phyloP scores from a whole-genome alignment of 1,140 invertebrate species.

The Scaptomyza pallida region DNA sequence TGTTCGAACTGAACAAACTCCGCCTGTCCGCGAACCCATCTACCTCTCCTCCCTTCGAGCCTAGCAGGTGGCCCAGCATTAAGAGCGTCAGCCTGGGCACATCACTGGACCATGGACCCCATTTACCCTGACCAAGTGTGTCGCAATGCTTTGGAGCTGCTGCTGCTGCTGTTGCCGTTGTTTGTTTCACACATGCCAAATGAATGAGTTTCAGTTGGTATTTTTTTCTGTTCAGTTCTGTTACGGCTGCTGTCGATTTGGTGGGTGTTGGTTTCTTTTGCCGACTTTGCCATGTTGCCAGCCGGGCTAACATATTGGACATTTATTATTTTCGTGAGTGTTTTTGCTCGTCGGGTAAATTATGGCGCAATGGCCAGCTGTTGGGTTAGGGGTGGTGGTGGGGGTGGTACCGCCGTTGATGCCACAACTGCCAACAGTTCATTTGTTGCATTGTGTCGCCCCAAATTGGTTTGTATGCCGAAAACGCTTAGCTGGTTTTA shows the following conservation, averaged over 20 bases:
- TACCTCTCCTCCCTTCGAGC: constrained; percentile 35
- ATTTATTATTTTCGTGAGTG: constrained; percentile 83
- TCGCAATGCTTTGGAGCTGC: constrained; percentile 21
- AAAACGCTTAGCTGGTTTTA: constrained; percentile 43
- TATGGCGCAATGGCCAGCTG: constrained; percentile 41
- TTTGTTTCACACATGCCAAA: constrained; percentile 77
- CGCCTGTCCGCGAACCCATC: constrained; percentile 29
- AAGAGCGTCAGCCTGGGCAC: constrained; percentile 18
- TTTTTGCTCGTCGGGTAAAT: constrained; percentile 79
- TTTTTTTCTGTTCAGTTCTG: constrained; percentile 39
- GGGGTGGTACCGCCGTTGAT: constrained; percentile 5
- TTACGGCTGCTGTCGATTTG: constrained; percentile 57
- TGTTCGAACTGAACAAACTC: constrained; percentile 62
- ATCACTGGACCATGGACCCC: constrained; percentile 34
- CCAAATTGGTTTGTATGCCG: constrained; percentile 33
- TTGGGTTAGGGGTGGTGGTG: too few species aligned
- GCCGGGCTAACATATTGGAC: constrained; percentile 80
- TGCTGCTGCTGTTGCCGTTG: constrained; percentile 45
- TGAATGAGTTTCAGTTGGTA: constrained; percentile 58
- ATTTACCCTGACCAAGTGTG: not conserved
- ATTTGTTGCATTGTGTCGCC: constrained; percentile 44
- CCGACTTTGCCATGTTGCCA: constrained; percentile 60
- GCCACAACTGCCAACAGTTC: constrained; percentile 19
- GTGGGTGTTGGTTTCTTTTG: constrained; percentile 61
- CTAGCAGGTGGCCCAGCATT: constrained; percentile 70